A percentile compares a stretch with the other conserved stretches of the same genome.
phyloP scores from a whole-genome alignment of 2,888 invertebrate genomes.

The Epistrophe grossulariae region DNA sequence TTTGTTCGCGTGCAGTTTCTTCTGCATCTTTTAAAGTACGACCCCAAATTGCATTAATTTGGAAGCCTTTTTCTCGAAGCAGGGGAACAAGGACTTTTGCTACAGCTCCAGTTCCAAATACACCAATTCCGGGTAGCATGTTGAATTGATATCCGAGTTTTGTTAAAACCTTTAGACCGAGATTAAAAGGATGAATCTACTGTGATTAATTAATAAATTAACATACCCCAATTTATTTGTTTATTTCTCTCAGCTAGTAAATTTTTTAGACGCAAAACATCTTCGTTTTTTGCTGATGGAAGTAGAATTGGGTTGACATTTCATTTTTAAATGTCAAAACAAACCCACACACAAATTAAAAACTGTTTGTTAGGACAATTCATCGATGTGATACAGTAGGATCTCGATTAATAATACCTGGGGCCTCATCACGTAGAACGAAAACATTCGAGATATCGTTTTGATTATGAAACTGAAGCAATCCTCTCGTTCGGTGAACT shows the following conservation, averaged over 20 bases:
- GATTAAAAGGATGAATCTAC: not conserved
- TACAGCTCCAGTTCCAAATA: slow-evolving; percentile 93
- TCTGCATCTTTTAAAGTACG: slow-evolving; percentile 90
- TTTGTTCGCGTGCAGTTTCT: slow-evolving; percentile 90
- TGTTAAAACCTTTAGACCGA: not conserved
- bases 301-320: not conserved
- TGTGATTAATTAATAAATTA: not conserved
- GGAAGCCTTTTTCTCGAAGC: slow-evolving; percentile 95
- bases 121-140: slow-evolving; percentile 97
- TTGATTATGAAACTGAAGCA: too few relatives aligned
- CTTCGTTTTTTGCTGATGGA: slow-evolving; percentile 22
- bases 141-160: slow-evolving; percentile 18
- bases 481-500: too few relatives aligned
- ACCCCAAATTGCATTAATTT: slow-evolving; percentile 97
- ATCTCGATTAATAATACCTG: too few relatives aligned
- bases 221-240: not conserved
- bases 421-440: too few relatives aligned
- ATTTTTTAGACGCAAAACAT: slow-evolving; percentile 10
- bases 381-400: not conserved
- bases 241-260: not conserved
- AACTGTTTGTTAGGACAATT: not conserved
- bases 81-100: slow-evolving; percentile 93
- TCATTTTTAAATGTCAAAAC: slow-evolving; percentile 10
- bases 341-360: not conserved
- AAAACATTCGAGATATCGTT: too few relatives aligned